Evolutionary conservation across 2,113 vertebrate species (phyloP).

Genomic region (Asarcornis scutulata): DNA sequence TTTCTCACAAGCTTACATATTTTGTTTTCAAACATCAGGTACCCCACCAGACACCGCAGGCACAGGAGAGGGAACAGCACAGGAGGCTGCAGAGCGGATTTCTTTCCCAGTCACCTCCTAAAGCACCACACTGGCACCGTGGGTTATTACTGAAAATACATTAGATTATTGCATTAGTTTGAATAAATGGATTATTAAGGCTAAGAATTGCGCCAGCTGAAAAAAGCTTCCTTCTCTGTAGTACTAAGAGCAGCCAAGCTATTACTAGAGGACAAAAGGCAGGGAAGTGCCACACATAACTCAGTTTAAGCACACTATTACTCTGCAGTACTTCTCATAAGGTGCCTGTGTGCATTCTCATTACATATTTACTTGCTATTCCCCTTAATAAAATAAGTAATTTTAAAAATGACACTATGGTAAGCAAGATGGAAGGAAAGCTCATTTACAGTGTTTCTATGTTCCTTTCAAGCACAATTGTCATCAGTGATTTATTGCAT

Average conservation of each 20-base stretch:
- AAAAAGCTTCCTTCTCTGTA: neutral
- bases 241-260: neutral
- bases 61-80: neutral
- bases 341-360: neutral
- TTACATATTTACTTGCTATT: neutral
- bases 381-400: neutral
- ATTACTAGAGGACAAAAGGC: neutral
- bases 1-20: neutral
- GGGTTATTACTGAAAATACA: neutral
- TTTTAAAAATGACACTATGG: neutral
- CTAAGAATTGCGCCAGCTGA: neutral
- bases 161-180: neutral
- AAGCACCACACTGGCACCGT: fast-evolving
- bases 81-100: neutral
- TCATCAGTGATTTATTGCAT: conserved; percentile 22
- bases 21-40: too few species aligned
- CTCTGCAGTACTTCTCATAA: neutral
- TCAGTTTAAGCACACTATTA: neutral
- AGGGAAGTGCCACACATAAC: neutral
- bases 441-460: neutral
- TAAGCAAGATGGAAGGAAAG: neutral
- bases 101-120: neutral
- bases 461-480: neutral
- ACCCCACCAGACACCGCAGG: neutral
- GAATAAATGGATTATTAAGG: neutral